A percentile compares a stretch with the other conserved stretches of the same genome.
phyloP scores from a whole-genome alignment of 2,797 vertebrate species.

The Neosalanx taihuensis region DNA sequence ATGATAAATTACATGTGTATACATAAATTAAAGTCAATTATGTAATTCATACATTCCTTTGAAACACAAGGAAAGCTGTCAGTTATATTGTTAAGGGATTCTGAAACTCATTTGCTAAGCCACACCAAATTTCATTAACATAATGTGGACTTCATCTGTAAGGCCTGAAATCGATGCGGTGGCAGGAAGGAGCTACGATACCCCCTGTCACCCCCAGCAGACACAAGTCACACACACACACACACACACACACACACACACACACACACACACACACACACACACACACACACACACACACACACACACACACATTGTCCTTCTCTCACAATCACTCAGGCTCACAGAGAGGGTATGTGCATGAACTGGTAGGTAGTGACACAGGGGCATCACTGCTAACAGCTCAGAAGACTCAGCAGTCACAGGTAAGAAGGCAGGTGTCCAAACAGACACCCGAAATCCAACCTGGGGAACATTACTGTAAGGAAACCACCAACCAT shows the following conservation, averaged over 20 bases:
- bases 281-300: no score
- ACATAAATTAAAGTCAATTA: conserved; percentile 2
- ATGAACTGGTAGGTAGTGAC: neutral
- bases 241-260: no score
- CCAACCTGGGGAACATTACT: no score
- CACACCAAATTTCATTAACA: conserved; percentile 12
- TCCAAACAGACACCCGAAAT: conserved; percentile 27
- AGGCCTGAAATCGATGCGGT: conserved; percentile 13
- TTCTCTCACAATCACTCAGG: no score
- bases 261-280: no score
- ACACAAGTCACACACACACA: neutral
- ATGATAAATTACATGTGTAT: neutral
- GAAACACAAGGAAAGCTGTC: conserved; percentile 8
- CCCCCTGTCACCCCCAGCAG: conserved; percentile 1
- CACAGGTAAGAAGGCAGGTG: conserved; percentile 41
- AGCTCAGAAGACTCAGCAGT: conserved; percentile 26
- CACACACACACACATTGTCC: no score
- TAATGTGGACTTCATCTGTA: conserved; percentile 31
- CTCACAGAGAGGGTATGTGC: no score
- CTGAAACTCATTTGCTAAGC: conserved; percentile 10
- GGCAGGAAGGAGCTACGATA: conserved; percentile 10
- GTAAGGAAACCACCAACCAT: no score
- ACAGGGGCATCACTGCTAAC: neutral
- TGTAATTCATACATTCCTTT: neutral
- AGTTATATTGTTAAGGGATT: conserved; percentile 12